phyloP scores from a whole-genome alignment of 2,888 invertebrate genomes.

The Archaeoteleia sp. region DNA sequence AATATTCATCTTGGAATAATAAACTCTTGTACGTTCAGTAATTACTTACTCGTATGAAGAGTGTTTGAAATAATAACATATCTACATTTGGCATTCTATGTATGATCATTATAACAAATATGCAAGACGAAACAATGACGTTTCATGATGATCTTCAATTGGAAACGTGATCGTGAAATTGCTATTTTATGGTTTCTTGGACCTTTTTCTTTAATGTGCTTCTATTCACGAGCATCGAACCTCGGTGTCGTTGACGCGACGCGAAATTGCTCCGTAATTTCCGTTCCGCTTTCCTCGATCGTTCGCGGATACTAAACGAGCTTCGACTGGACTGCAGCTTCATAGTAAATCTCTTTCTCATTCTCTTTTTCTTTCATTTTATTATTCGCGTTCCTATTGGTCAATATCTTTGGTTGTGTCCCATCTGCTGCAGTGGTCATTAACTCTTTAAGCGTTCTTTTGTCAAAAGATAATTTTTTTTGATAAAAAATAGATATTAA shows the following conservation, averaged over 20 bases:
- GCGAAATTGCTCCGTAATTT: slow-evolving; percentile 31
- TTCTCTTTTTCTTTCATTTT: slow-evolving; percentile 4
- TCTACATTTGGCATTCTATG: too few relatives aligned
- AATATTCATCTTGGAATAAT: too few relatives aligned
- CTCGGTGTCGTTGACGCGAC: slow-evolving; percentile 19
- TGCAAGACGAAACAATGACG: slow-evolving; percentile 24
- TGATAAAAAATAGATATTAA: not conserved
- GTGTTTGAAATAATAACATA: too few relatives aligned
- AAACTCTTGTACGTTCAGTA: too few relatives aligned
- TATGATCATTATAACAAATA: slow-evolving; percentile 27
- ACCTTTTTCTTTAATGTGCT: slow-evolving; percentile 6
- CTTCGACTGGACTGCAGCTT: slow-evolving; percentile 22
- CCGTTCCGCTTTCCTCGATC: slow-evolving; percentile 30
- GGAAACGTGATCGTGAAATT: slow-evolving; percentile 35
- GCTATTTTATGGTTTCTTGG: slow-evolving; percentile 28
- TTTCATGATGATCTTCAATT: slow-evolving; percentile 17
- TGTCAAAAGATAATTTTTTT: too few relatives aligned
- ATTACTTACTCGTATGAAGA: too few relatives aligned
- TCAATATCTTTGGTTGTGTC: slow-evolving; percentile 1
- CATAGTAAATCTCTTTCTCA: slow-evolving; percentile 14
- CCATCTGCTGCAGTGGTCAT: too few relatives aligned
- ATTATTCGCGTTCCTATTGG: slow-evolving; percentile 1
- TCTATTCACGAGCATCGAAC: slow-evolving; percentile 3
- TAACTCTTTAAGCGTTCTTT: too few relatives aligned
- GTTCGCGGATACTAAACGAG: slow-evolving; percentile 27